Evolutionary conservation across 1,140 invertebrate species (phyloP).

Genomic region (Drosophila nigromelanica): DNA sequence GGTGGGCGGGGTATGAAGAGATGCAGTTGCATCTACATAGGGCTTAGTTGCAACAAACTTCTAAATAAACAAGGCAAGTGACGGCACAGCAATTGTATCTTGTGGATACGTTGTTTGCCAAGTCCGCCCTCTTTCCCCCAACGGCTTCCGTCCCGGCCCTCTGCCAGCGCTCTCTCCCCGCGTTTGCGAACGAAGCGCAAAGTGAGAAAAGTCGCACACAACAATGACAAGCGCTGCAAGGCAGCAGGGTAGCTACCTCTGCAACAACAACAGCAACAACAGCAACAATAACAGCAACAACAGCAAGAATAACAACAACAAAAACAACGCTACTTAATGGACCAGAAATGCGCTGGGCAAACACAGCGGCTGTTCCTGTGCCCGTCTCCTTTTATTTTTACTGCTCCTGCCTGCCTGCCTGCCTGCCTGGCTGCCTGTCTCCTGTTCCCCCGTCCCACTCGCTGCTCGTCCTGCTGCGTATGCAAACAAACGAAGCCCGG

Average conservation of each 20-base stretch:
- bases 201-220: conserved; percentile 82
- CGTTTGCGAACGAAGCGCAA: too few relatives aligned
- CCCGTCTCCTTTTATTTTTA: conserved; percentile 12
- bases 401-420: not conserved
- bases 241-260: conserved; percentile 50
- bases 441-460: not conserved
- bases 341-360: conserved; percentile 80
- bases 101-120: conserved; percentile 38
- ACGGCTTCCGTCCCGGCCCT: too few relatives aligned
- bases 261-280: conserved; percentile 35
- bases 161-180: not conserved
- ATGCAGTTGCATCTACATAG: conserved; percentile 28
- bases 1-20: not conserved
- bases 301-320: conserved; percentile 14
- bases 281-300: conserved; percentile 19
- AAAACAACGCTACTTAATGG: conserved; percentile 71
- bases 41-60: conserved; percentile 60
- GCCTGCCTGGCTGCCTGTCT: not conserved
- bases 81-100: conserved; percentile 74
- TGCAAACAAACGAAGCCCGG: conserved; percentile 76
- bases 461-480: conserved; percentile 62
- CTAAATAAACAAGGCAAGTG: conserved; percentile 67
- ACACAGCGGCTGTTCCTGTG: conserved; percentile 48
- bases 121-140: too few relatives aligned
- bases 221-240: conserved; percentile 66